A percentile compares a stretch with the other conserved stretches of the same genome.
These are phyloP conservation scores for Epistrophe eligans DNA, from an alignment of 2,888 invertebrate genomes.

Conservation along the genomic window DNA sequence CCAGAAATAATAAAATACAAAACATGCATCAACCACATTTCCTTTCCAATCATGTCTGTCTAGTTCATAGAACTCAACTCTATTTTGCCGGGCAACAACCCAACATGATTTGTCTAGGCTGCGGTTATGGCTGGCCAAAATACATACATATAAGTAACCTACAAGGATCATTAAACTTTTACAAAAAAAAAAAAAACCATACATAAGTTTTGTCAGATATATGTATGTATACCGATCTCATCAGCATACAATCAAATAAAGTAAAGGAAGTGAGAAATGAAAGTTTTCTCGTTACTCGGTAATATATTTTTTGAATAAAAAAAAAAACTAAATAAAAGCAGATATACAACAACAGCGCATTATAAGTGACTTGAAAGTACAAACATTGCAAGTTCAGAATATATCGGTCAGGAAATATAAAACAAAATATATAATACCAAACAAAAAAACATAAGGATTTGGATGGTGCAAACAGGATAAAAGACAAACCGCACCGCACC, in stretches of 20 bases:
- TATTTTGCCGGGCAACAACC: constrained; percentile 28
- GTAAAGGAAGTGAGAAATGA: constrained; percentile 25
- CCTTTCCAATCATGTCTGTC: constrained; percentile 19
- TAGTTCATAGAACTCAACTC: constrained; percentile 28
- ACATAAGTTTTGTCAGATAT: constrained; percentile 21
- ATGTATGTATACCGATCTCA: neutral
- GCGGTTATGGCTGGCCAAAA: constrained; percentile 49
- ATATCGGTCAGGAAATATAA: constrained; percentile 60
- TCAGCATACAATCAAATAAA: constrained; percentile 38
- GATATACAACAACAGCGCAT: constrained; percentile 12
- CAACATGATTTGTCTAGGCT: constrained; percentile 4
- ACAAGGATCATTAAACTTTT: constrained; percentile 69
- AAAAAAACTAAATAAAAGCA: constrained; percentile 13
- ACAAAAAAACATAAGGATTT: constrained; percentile 23
- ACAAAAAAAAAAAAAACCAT: constrained; percentile 4
- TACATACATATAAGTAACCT: constrained; percentile 8
- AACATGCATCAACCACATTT: constrained; percentile 25
- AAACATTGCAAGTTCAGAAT: constrained; percentile 38
- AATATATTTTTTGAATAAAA: constrained; percentile 15
- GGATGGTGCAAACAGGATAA: constrained; percentile 16
- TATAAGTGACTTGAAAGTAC: constrained; percentile 9
- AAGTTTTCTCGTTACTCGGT: constrained; percentile 66
- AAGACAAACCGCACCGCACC: constrained; percentile 43
- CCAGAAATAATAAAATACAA: neutral
- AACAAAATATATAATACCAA: constrained; percentile 1